phyloP scores from a whole-genome alignment of 2,113 vertebrate species.

The Cisticola juncidis region DNA sequence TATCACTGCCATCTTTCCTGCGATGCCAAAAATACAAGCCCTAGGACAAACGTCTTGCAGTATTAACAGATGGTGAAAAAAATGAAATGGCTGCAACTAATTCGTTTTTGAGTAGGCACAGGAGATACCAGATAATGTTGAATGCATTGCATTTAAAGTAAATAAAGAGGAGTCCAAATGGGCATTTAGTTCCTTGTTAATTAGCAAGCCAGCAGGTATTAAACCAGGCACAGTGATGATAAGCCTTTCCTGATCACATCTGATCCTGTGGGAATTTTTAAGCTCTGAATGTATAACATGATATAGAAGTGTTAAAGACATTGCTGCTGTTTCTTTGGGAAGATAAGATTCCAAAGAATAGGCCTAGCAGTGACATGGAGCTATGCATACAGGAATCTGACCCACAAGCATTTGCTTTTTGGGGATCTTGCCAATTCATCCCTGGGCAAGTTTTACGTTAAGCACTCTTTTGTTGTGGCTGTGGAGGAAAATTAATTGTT shows the following conservation, averaged over 20 bases:
- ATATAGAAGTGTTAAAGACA: background rate
- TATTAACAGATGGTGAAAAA: background rate
- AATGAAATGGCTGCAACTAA: background rate
- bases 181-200: background rate
- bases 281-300: background rate
- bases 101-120: background rate
- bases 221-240: background rate
- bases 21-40: background rate
- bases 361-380: background rate
- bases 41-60: background rate
- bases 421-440: background rate
- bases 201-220: background rate
- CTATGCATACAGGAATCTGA: background rate
- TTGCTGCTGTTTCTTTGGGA: background rate
- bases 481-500: background rate
- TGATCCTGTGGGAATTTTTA: background rate
- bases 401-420: background rate
- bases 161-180: background rate
- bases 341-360: background rate
- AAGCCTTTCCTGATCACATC: background rate
- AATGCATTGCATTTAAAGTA: background rate
- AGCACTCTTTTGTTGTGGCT: background rate
- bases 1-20: background rate
- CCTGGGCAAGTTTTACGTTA: background rate
- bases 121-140: background rate